Evolutionary conservation across 2,113 vertebrate genomes (phyloP), one percentile per base, ranked within the genome.

Genomic region (Nasalis larvatus): DNA sequence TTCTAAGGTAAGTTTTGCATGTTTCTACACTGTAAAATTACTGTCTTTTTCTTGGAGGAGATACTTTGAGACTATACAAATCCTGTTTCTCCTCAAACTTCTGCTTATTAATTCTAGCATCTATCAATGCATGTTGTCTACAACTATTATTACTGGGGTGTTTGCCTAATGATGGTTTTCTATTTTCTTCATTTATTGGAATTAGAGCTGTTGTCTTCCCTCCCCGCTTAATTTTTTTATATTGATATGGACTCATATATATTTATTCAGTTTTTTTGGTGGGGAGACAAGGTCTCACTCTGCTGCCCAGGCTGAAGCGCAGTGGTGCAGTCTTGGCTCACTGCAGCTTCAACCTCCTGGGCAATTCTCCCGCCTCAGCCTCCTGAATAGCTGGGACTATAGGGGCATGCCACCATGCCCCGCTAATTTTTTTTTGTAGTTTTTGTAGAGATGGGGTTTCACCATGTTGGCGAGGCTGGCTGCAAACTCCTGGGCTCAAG

Each of bases 141-240:
- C 17, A 87, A 74, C 27, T 86, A 30, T 80, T 45, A 66, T 45
- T 71, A 95, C 35, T 78, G 12, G 32, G 10, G 32, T 84, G 23
- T 89, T 95, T 93, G 35, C 89, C 73, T 86, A 42, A 68, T 30
- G 69, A 83, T 89, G 54, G 63, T 9, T 93, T 95, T 78, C 77
- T 78, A 5, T 96, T 78, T 95, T 82, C 68, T 84, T 86, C 60
- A 60, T 84, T 96, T 80, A 83, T 40, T 76, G n/a, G 16, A 94
- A 82, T 91, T 93, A 69, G 82, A 87, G 2, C 25, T 56, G 2
- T 83, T 77, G 25, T 73, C 74, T 45, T 60, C 12, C 60, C 45
- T 85, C 56, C 18, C 54, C 5, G 25, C 49, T 88, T 89, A 81
- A 60, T 77, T 73, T 52, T 56, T 69, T 96, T 60, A 10, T 89